phyloP scores from a whole-genome alignment of 2,113 vertebrate species.

The Paramisgurnus dabryanus region DNA sequence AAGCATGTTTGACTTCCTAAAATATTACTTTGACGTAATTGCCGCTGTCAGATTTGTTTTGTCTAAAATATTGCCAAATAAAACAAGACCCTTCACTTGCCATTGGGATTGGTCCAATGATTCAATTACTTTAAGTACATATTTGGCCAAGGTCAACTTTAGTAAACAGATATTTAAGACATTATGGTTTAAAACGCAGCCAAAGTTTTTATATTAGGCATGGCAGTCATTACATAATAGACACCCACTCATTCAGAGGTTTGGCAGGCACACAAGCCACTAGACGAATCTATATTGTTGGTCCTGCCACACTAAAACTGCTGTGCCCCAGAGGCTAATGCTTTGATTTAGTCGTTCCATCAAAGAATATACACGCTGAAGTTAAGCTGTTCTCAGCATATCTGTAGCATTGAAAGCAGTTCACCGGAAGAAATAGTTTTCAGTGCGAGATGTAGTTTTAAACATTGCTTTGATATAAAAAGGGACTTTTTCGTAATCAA shows the following conservation, averaged over 20 bases:
- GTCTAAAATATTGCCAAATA: background rate
- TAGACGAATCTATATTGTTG: slow-evolving; percentile 10
- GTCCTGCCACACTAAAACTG: slow-evolving; percentile 31
- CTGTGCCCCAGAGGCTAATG: slow-evolving; percentile 36
- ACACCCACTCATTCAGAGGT: slow-evolving; percentile 13
- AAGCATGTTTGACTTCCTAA: slow-evolving; percentile 5
- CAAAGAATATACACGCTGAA: slow-evolving; percentile 18
- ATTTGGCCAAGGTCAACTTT: slow-evolving; percentile 38
- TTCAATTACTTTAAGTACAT: slow-evolving; percentile 42
- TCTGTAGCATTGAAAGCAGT: background rate
- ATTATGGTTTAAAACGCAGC: slow-evolving; percentile 36
- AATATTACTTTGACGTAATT: slow-evolving; percentile 6
- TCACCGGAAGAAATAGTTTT: background rate
- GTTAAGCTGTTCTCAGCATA: background rate
- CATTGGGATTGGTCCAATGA: slow-evolving; percentile 4
- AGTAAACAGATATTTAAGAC: slow-evolving; percentile 32
- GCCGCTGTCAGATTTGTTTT: slow-evolving; percentile 11
- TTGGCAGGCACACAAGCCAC: slow-evolving; percentile 27
- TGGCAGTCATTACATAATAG: slow-evolving; percentile 38
- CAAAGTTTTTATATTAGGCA: slow-evolving; percentile 32
- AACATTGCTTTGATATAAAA: slow-evolving; percentile 13
- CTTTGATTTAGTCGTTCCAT: slow-evolving; percentile 42
- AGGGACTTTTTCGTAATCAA: slow-evolving; percentile 15
- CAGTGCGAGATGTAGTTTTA: background rate
- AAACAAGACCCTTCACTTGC: background rate